phyloP scores from a whole-genome alignment of 2,888 invertebrate species.

The Chromoteleia sp. region DNA sequence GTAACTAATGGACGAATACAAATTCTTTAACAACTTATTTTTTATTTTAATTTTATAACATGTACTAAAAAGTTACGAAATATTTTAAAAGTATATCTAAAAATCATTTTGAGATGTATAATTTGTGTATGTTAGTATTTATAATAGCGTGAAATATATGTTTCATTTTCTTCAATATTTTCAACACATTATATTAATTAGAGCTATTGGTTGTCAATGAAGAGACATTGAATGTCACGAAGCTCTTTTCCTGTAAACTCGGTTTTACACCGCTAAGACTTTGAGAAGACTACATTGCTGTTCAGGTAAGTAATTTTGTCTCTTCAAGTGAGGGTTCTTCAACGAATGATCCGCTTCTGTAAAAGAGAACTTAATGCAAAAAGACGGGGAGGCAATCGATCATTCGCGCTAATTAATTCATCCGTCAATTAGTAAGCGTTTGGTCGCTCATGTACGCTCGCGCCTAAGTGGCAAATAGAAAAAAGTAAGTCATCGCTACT shows the following conservation, averaged over 20 bases:
- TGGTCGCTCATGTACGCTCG: constrained; percentile 70
- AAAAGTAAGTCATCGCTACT: constrained; percentile 73
- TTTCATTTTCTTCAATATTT: neutral
- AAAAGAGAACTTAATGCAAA: constrained; percentile 37
- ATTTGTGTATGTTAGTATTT: too few species aligned
- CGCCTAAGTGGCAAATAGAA: constrained; percentile 72
- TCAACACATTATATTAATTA: constrained; percentile 6
- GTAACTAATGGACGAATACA: too few species aligned
- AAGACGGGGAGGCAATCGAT: constrained; percentile 76
- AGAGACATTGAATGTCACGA: constrained; percentile 10
- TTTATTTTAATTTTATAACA: too few species aligned
- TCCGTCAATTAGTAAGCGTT: constrained; percentile 81
- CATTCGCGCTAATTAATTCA: constrained; percentile 82
- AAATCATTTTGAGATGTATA: too few species aligned
- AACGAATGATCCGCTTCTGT: constrained; percentile 22
- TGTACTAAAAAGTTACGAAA: too few species aligned
- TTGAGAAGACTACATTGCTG: neutral
- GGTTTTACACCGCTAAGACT: constrained; percentile 22
- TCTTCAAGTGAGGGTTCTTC: constrained; percentile 46
- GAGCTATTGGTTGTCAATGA: constrained; percentile 10
- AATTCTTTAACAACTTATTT: too few species aligned
- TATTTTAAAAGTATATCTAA: too few species aligned
- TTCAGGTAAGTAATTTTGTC: constrained; percentile 45
- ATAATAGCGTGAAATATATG: neutral
- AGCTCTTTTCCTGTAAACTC: constrained; percentile 25